Percentiles rank a stretch among this genome's conserved stretches.
These are phyloP conservation scores for Myoxocephalus aenaeus DNA, from an alignment of 2,797 vertebrate genomes.

Conservation along the genomic window DNA sequence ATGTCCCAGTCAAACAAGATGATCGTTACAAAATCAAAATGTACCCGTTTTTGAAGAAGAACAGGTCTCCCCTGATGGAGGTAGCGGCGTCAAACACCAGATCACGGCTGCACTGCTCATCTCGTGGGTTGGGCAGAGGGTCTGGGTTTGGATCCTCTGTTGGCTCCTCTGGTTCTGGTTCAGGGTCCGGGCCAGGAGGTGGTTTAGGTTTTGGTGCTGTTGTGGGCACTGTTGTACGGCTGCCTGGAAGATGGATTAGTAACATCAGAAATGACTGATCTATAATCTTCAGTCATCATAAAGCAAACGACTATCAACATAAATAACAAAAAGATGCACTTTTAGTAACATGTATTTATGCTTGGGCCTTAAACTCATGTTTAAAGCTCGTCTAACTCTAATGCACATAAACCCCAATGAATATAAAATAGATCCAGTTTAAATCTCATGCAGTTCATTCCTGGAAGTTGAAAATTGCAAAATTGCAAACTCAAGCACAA, in stretches of 20 bases:
- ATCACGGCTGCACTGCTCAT: conserved; percentile 56
- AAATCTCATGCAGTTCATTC: not conserved
- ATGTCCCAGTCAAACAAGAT: not conserved
- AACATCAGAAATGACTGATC: conserved; percentile 4
- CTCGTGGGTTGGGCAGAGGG: conserved; percentile 56
- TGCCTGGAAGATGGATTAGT: conserved; percentile 58
- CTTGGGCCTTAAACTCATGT: not conserved
- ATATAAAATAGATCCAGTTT: not conserved
- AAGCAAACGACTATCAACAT: not conserved
- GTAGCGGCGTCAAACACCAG: conserved; percentile 73
- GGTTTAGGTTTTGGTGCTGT: conserved; percentile 54
- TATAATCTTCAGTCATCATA: not conserved
- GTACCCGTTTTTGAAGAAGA: conserved; percentile 77
- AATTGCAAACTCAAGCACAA: not conserved
- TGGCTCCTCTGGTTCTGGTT: conserved; percentile 72
- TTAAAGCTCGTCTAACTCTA: not conserved
- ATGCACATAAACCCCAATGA: not conserved
- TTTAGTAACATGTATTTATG: not conserved
- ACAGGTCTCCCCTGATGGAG: conserved; percentile 65
- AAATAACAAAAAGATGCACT: not conserved
- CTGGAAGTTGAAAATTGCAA: not conserved
- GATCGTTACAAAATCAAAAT: not conserved
- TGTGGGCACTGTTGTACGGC: conserved; percentile 60
- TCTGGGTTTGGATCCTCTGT: conserved; percentile 52
- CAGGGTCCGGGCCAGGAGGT: conserved; percentile 54